These are phyloP conservation scores for Dipus sagitta DNA, from an alignment of 2,797 vertebrate species.

Conservation along the genomic window DNA sequence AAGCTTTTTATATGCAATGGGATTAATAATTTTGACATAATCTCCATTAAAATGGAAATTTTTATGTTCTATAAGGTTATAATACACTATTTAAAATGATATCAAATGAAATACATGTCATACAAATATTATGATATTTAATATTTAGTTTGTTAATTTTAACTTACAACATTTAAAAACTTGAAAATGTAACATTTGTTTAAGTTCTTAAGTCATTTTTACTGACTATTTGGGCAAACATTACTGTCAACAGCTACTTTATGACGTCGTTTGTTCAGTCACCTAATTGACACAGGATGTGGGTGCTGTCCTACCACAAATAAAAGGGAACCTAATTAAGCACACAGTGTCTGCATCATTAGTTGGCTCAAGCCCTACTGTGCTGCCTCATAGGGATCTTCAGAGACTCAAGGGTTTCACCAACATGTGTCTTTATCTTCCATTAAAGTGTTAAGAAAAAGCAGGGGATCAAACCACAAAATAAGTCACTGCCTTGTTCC, in stretches of 20 bases:
- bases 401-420: neutral
- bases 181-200: neutral
- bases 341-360: neutral
- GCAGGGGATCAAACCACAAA: neutral
- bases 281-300: neutral
- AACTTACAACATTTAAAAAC: neutral
- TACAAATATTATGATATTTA: neutral
- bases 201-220: neutral
- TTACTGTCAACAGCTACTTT: neutral
- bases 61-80: neutral
- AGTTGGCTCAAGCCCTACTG: neutral
- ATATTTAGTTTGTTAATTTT: neutral
- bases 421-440: neutral
- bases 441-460: neutral
- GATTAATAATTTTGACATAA: neutral
- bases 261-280: neutral
- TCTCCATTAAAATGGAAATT: neutral
- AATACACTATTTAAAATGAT: neutral
- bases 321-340: conserved; percentile 23
- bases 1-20: neutral
- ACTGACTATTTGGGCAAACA: neutral
- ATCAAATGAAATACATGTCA: neutral
- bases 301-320: neutral
- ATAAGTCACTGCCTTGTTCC: conserved; percentile 2
- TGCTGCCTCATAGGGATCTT: neutral